Conservation (phyloP, 2,888 invertebrate species). For the Hydraecia micacea region DNA sequence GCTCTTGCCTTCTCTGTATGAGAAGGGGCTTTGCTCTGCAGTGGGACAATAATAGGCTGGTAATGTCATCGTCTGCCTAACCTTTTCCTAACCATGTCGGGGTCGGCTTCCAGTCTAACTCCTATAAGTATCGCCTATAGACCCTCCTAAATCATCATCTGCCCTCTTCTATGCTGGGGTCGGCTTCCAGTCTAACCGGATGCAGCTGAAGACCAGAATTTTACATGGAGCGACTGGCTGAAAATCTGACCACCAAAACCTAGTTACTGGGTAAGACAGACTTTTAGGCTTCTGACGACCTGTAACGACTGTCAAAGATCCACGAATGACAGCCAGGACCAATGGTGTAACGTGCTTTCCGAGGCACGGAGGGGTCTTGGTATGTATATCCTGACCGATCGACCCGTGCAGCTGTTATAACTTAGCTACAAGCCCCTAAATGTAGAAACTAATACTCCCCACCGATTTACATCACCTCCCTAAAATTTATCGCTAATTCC, state of each 20-base stretch:
- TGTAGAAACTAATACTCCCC: background rate
- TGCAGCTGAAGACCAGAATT: background rate
- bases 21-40: background rate
- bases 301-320: background rate
- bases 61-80: background rate
- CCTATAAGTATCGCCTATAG: background rate
- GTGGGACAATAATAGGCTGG: background rate
- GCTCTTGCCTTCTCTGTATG: background rate
- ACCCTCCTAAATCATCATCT: background rate
- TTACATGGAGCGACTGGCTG: background rate
- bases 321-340: background rate
- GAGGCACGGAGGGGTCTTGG: background rate
- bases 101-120: background rate
- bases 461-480: background rate
- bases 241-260: background rate
- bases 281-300: background rate
- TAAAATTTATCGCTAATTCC: background rate
- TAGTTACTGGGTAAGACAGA: background rate
- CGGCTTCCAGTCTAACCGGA: background rate
- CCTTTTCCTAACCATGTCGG: background rate
- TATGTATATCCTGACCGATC: background rate
- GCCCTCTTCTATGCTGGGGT: background rate
- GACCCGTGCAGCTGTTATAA: background rate
- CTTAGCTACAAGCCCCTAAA: background rate
- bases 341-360: background rate